Base-by-base conservation (phyloP, 2,888 invertebrate genomes). In the Limnephilus lunatus region DNA sequence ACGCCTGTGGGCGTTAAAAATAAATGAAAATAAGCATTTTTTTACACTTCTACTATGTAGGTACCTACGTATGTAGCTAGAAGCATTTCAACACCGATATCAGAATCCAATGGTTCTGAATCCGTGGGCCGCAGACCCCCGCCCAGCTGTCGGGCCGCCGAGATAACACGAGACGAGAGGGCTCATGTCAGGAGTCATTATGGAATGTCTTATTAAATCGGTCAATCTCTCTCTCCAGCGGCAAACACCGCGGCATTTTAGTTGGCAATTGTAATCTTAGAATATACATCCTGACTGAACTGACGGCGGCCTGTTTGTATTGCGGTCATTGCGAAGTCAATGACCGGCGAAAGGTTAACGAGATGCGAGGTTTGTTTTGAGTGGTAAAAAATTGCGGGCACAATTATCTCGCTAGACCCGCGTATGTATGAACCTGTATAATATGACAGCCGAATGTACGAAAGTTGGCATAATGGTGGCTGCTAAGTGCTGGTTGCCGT, bases 171-270 rank as follows among this genome's bases (percentile, higher is more conserved):
- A 89, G 91, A 90, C 87, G 85, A 89, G 90, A 86, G 88, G 90
- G 89, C 85, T 83, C 90, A 92, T 83, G 92, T 93, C 92, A 93
- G 90, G 89, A 93, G 89, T 92, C 92, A 93, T 93, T 93, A 93
- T 90, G 89, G 89, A 87, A 93, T 90, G 92, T 91, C 92, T 93
- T 93, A 93, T 92, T 93, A 93, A 89, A 91, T 91, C 89, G 89
- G 92, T 91, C 91, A 91, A 91, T 88, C 91, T 91, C 81, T 88
- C 88, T 80, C 44, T 89, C 88, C 88, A 68, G 31, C 31, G 35
- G 88, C 53, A 31, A 35, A 86, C 86, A 88, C 81, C 35, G 39
- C 81, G 81, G 89, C 39, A 30, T 89, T 48, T 89, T 89, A 81
- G 44, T 81, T 39, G 89, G 82, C 44, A 82, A 82, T 90, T 90